These are phyloP conservation scores for Taenioides sp. DNA, from an alignment of 2,797 vertebrate species.

Conservation along the genomic window DNA sequence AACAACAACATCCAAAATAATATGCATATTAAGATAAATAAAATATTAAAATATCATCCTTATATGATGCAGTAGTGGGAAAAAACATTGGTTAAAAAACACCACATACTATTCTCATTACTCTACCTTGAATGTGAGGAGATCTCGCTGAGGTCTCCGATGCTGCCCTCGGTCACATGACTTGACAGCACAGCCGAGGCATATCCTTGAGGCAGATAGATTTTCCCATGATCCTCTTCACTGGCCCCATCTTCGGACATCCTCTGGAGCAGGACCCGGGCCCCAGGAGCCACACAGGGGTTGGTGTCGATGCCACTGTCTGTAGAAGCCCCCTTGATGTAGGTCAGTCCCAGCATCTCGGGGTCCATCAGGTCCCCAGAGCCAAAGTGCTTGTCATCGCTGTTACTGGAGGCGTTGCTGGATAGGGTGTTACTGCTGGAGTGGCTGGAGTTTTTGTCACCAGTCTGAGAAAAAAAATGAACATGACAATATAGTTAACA, in stretches of 20 bases:
- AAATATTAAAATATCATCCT: neutral
- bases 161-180: conserved; percentile 82
- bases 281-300: conserved; percentile 81
- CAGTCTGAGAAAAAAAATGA: conserved; percentile 71
- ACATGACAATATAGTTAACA: neutral
- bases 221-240: conserved; percentile 83
- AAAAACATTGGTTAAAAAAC: neutral
- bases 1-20: neutral
- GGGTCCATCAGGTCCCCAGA: conserved; percentile 94
- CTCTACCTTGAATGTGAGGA: conserved; percentile 92
- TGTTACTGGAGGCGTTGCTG: conserved; percentile 93
- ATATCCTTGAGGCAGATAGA: conserved; percentile 84
- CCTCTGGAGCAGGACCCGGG: conserved; percentile 74
- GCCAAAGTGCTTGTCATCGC: conserved; percentile 93
- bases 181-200: conserved; percentile 75
- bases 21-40: neutral
- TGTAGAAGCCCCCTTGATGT: conserved; percentile 93
- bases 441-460: conserved; percentile 91
- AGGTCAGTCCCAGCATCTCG: conserved; percentile 89
- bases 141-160: conserved; percentile 91
- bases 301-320: conserved; percentile 96
- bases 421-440: conserved; percentile 96
- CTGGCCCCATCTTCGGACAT: conserved; percentile 66
- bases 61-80: neutral
- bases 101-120: neutral